Evolutionary conservation across 2,888 invertebrate genomes (phyloP).

Genomic region (Lasioglossum marginatum): DNA sequence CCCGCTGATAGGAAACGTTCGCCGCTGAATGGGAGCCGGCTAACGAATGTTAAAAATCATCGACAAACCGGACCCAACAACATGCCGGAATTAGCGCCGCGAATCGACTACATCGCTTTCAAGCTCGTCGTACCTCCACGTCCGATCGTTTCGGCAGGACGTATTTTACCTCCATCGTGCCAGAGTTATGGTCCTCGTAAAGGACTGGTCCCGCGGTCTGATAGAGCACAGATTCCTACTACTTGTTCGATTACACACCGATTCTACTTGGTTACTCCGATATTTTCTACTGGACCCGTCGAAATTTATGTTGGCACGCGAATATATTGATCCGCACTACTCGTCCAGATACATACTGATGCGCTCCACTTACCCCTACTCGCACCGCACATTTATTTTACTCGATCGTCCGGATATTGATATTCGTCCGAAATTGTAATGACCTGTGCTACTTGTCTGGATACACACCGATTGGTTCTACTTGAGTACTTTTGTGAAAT

Average conservation of each 20-base stretch:
- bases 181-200: neutral
- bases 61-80: constrained; percentile 23
- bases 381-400: neutral
- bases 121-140: neutral
- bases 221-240: neutral
- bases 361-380: neutral
- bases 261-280: neutral
- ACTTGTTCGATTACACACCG: neutral
- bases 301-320: neutral
- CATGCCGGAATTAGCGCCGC: neutral
- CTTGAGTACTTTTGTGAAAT: no score
- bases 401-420: neutral
- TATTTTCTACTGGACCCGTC: neutral
- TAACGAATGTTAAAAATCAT: constrained; percentile 51
- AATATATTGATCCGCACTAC: neutral
- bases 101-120: neutral
- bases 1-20: constrained; percentile 49
- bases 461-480: no score
- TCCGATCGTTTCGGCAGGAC: neutral
- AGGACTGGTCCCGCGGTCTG: neutral
- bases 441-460: neutral
- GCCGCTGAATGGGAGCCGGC: constrained; percentile 21
- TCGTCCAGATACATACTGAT: neutral
- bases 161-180: neutral
- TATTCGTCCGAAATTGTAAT: neutral